These are phyloP conservation scores for Drosophila leontia DNA, from an alignment of 1,140 invertebrate genomes.

Conservation along the genomic window DNA sequence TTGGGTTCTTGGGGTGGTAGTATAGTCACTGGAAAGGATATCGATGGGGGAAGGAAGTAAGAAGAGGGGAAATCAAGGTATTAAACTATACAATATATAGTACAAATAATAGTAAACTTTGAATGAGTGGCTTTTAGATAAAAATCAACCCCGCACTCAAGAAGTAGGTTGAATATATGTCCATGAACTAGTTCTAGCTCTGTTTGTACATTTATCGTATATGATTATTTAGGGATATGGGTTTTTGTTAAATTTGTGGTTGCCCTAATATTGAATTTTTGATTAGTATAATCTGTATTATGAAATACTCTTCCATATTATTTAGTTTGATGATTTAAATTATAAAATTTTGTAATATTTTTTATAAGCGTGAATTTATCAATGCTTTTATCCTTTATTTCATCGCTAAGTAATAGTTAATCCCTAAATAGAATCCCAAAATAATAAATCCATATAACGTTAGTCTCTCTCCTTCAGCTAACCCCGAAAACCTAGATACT, in stretches of 20 bases:
- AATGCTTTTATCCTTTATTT: not conserved
- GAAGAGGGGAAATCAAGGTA: not conserved
- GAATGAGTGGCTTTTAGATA: not conserved
- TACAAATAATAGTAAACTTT: too few relatives aligned
- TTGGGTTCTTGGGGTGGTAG: not conserved
- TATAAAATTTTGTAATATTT: not conserved
- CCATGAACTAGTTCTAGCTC: not conserved
- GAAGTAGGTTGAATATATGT: slow-evolving; percentile 6
- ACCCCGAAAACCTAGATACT: slow-evolving; percentile 2
- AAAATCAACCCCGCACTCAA: not conserved
- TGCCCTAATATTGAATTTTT: not conserved
- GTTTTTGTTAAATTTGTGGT: not conserved
- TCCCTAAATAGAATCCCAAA: too few relatives aligned
- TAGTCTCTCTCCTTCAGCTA: not conserved
- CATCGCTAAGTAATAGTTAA: too few relatives aligned
- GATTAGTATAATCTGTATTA: not conserved
- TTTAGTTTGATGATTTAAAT: not conserved
- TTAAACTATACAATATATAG: not conserved
- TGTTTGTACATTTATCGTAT: not conserved
- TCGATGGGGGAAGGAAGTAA: not conserved
- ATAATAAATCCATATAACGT: not conserved
- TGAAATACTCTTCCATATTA: not conserved
- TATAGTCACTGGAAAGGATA: not conserved
- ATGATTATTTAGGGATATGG: not conserved
- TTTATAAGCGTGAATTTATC: not conserved